Evolutionary conservation across 2,113 vertebrate genomes (phyloP), one percentile per base, ranked within the genome.

Genomic region (Brachyhypopomus gauderio): DNA sequence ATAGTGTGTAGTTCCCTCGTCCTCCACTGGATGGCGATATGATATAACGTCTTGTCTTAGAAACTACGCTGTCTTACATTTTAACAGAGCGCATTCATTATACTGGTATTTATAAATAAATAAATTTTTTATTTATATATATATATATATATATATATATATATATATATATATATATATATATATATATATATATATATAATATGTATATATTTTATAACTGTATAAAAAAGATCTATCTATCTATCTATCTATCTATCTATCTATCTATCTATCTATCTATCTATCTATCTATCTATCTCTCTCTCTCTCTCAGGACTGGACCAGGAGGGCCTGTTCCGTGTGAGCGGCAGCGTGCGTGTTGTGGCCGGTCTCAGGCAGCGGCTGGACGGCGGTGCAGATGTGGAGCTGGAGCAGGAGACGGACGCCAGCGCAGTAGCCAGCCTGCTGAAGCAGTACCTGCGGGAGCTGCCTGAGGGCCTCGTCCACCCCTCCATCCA

Each of bases 241-340:
- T 41, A 41, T 4, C 38, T 41, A 3, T 41, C 38, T 41, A 3
- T 41, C 38, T 41, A 3, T 41, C 38, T 41, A 3, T 41, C 38
- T 41, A 3, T 41, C 38, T 41, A 3, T 41, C 38, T 41, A 3
- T 20, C 8, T 2, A 36, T 19, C 22, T 36, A 34, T 38, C 48
- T 11, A 76, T 19, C 3, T 52, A 23, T 25, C 16, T 72, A 23
- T 60, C 2, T 71, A n/a, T 82, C 30, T 72, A 34, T 84, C 4
- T 58, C 16, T 48, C 4, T 4, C 0, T 85, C 0, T 77, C 55
- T 73, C 87, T 89, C 90, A 99, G 97, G 95, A 27, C 92, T 99
- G 84, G 90, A 90, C 0, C 96, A 96, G 81, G 96, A 98, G 85
- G 97, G 97, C 38, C 92, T 98, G 80, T 99, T 99, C 89, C 90